A percentile compares a stretch with the other conserved stretches of the same genome.
phyloP scores from a whole-genome alignment of 2,113 vertebrate species.

The Colius striatus region DNA sequence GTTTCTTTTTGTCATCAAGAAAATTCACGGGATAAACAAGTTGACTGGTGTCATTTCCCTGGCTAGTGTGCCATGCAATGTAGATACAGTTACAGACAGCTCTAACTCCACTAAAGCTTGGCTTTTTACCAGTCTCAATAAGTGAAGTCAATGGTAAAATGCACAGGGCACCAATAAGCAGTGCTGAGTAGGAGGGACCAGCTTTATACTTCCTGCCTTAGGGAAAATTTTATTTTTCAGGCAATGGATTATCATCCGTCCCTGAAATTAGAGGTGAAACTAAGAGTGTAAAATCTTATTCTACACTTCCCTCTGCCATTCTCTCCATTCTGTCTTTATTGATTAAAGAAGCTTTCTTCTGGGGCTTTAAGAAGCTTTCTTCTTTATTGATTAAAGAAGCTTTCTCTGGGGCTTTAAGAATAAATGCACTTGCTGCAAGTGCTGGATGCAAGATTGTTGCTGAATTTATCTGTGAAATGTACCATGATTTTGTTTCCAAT shows the following conservation, averaged over 20 bases:
- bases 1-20: not conserved
- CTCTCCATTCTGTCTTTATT: not conserved
- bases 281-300: not conserved
- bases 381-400: too few species aligned
- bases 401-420: not conserved
- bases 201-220: not conserved
- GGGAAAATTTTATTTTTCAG: not conserved
- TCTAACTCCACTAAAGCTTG: not conserved
- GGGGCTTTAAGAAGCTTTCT: not conserved
- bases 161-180: not conserved
- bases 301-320: not conserved
- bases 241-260: not conserved
- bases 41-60: not conserved
- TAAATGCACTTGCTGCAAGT: not conserved
- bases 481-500: not conserved
- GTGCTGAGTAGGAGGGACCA: not conserved
- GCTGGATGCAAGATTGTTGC: not conserved
- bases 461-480: constrained; percentile 33
- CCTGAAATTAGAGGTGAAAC: constrained; percentile 42
- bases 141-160: not conserved
- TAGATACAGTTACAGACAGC: not conserved
- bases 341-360: constrained; percentile 2
- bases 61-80: not conserved
- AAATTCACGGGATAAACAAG: not conserved
- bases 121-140: not conserved